Base-by-base conservation (phyloP, 2,888 invertebrate species). In the Drosophila falleni region DNA sequence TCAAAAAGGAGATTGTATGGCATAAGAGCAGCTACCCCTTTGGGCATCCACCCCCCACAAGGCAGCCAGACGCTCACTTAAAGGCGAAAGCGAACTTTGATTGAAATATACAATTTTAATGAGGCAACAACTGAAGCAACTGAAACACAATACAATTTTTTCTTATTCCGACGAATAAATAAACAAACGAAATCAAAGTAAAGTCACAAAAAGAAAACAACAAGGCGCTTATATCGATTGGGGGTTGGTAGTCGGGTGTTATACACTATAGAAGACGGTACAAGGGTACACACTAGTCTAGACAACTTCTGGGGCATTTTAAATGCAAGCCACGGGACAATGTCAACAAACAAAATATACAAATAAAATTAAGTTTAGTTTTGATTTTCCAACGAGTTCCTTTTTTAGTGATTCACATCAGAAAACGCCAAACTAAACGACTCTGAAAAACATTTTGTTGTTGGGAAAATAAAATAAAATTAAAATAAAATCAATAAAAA, bases 91-190 rank as follows among this genome's bases (percentile, higher is more conserved):
- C 81, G 74, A 89, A 86, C 89, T 86, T 86, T 86, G 89, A 86
- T 86, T 86, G 85, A 88, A 86, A 88, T 81, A 86, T 86, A 86
- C 77, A 86, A 88, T 89, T 89, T 86, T 86, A 86, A 86, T 86
- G 89, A 89, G 73, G 76, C 89, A 77, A 71, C 72, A 68, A 63
- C 60, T 59, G 71, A 65, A 53, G 81, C 58, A 69, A 56, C 66
- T 64, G 60, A 68, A 71, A 82, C 64, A 63, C 80, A 76, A 65
- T 70, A 80, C 59, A 66, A 53, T 75, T 60, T 66, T 70, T 74
- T 39, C 42, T 66, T 56, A 73, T 80, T 71, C 67, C 66, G 50
- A 65, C 55, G 55, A 73, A 73, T 71, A 77, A 83, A 72, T 77
- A 87, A 83, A 69, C 81, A 71, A 56, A 62, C 46, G 66, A 71